Percentiles rank a stretch among this genome's conserved stretches.
Evolutionary conservation across 2,888 invertebrate genomes (phyloP).

Genomic region (Penaeus monodon): DNA sequence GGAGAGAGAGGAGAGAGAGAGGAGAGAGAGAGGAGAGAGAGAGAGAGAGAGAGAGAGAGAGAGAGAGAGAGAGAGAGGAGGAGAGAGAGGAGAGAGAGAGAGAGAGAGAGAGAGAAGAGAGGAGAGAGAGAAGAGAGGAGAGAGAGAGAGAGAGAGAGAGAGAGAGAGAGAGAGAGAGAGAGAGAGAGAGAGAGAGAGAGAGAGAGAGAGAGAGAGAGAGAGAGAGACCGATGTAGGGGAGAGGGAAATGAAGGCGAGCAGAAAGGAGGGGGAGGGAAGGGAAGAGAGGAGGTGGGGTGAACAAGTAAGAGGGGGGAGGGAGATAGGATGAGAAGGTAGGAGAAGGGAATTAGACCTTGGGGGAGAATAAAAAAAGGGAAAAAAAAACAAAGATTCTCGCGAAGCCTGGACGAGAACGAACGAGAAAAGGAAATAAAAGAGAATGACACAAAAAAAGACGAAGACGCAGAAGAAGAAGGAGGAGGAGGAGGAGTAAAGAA

Average conservation of each 20-base stretch:
- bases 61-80: too few species aligned
- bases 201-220: too few species aligned
- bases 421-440: neutral
- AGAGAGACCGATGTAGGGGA: neutral
- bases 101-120: neutral
- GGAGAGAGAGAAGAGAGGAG: neutral
- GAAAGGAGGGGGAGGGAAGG: neutral
- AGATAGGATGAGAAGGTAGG: neutral
- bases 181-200: neutral
- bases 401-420: too few species aligned
- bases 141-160: neutral
- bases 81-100: neutral
- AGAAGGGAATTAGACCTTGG: neutral
- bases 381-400: neutral
- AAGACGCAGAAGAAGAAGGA: neutral
- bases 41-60: neutral
- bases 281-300: neutral
- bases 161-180: neutral
- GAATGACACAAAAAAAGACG: neutral
- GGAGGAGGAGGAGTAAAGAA: too few species aligned
- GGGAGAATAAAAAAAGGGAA: neutral
- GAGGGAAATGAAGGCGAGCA: neutral
- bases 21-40: neutral
- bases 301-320: neutral
- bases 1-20: neutral